Evolutionary conservation across 2,797 vertebrate species (phyloP).

Genomic region (Xerus rutilus): DNA sequence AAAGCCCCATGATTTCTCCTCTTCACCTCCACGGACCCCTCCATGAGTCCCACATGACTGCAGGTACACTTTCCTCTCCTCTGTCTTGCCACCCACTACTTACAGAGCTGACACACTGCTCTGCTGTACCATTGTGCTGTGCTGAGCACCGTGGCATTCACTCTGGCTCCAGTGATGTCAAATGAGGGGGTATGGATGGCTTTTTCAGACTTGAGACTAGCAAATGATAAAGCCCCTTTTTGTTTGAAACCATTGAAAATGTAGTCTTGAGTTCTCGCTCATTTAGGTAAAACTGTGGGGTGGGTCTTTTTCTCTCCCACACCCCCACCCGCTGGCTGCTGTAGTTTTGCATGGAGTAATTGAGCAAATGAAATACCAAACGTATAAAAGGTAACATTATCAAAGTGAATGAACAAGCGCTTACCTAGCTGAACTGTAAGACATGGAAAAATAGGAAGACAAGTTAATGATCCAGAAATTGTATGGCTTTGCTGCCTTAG

Average conservation of each 20-base stretch:
- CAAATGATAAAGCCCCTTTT: conserved; percentile 59
- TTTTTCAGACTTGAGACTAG: conserved; percentile 54
- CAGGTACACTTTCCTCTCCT: background rate
- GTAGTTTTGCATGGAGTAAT: conserved; percentile 71
- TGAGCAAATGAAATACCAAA: conserved; percentile 70
- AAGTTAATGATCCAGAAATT: conserved; percentile 87
- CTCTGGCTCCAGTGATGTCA: background rate
- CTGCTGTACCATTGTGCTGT: background rate
- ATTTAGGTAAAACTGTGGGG: conserved; percentile 23
- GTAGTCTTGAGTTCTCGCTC: background rate
- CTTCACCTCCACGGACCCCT: background rate
- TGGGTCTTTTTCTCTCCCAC: background rate
- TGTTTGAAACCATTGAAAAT: conserved; percentile 49
- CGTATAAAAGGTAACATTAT: conserved; percentile 80
- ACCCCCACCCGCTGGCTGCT: background rate
- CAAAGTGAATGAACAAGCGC: conserved; percentile 73
- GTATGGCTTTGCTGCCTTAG: conserved; percentile 80
- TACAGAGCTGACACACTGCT: background rate
- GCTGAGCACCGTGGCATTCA: background rate
- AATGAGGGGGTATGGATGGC: background rate
- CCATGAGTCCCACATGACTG: background rate
- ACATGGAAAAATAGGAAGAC: conserved; percentile 76
- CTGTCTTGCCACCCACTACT: background rate
- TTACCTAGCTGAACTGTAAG: conserved; percentile 83
- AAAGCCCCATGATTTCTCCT: background rate